Conservation (phyloP, 2,888 invertebrate genomes). For the Drosophila pegasa region DNA sequence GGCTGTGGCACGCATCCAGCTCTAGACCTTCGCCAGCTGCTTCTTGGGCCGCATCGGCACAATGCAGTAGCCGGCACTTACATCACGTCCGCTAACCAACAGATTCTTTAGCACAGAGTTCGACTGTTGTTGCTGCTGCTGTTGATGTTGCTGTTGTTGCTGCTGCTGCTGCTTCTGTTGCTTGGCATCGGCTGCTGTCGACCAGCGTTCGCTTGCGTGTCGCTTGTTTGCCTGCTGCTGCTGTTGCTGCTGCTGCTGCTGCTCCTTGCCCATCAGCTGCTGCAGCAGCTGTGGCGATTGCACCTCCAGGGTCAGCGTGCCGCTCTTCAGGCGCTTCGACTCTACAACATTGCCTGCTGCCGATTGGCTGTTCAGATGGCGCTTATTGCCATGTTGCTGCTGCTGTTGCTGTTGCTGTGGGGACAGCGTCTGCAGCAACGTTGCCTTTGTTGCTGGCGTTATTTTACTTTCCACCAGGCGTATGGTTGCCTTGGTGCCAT, state of each 20-base stretch:
- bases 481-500: conserved; percentile 76
- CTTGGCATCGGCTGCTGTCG: conserved; percentile 67
- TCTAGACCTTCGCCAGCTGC: conserved; percentile 84
- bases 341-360: conserved; percentile 66
- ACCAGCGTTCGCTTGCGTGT: conserved; percentile 66
- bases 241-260: conserved; percentile 85
- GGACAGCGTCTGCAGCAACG: conserved; percentile 52
- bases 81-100: conserved; percentile 97
- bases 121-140: conserved; percentile 76
- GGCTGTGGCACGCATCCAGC: conserved; percentile 26
- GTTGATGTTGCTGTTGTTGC: conserved; percentile 40
- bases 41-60: conserved; percentile 88
- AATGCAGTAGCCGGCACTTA: conserved; percentile 96
- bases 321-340: conserved; percentile 82
- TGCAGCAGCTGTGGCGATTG: conserved; percentile 86
- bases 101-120: conserved; percentile 94
- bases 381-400: conserved; percentile 76
- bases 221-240: conserved; percentile 83
- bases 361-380: conserved; percentile 69
- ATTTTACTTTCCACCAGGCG: conserved; percentile 75
- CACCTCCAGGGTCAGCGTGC: conserved; percentile 69
- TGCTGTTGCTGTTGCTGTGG: conserved; percentile 65
- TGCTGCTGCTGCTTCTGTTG: conserved; percentile 75
- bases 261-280: conserved; percentile 87
- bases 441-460: conserved; percentile 46